Evolutionary conservation across 1,140 invertebrate genomes (phyloP).

Genomic region (Subanguina moxae): DNA sequence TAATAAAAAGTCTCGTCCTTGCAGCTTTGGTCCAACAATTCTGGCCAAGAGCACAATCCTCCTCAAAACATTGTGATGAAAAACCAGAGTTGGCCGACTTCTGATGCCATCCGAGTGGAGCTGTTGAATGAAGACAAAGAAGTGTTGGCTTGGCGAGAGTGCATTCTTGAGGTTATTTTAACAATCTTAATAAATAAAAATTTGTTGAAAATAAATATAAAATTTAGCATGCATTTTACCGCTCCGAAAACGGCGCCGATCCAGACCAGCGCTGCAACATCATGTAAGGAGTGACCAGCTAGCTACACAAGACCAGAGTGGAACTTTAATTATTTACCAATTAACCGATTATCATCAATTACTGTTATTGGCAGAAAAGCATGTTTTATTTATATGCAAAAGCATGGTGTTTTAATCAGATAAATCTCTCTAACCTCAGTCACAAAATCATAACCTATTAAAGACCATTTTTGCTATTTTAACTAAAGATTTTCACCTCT

Average conservation of each 20-base stretch:
- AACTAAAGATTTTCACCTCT: too few species aligned
- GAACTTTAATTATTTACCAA: not conserved
- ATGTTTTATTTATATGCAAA: too few species aligned
- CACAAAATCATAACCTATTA: too few species aligned
- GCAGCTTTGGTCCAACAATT: slow-evolving; percentile 38
- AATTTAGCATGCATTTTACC: slow-evolving; percentile 18
- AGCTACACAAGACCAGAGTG: not conserved
- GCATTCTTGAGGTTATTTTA: slow-evolving; percentile 8
- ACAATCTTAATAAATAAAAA: too few species aligned
- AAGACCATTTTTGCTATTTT: too few species aligned
- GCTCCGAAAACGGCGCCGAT: slow-evolving; percentile 21
- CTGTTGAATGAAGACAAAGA: slow-evolving; percentile 33
- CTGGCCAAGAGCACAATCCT: slow-evolving; percentile 36
- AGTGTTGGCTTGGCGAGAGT: slow-evolving; percentile 31
- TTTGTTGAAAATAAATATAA: too few species aligned
- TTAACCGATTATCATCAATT: not conserved
- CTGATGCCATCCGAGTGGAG: slow-evolving; percentile 34
- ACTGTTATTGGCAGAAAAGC: not conserved
- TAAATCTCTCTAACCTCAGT: too few species aligned
- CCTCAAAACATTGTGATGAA: slow-evolving; percentile 43
- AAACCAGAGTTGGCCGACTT: slow-evolving; percentile 47
- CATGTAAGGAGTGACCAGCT: slow-evolving; percentile 32
- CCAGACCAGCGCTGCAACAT: slow-evolving; percentile 39
- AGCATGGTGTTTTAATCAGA: too few species aligned
- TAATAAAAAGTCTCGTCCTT: slow-evolving; percentile 1